Base-by-base conservation (phyloP, 2,113 vertebrate species). In the Pygoscelis antarcticus region DNA sequence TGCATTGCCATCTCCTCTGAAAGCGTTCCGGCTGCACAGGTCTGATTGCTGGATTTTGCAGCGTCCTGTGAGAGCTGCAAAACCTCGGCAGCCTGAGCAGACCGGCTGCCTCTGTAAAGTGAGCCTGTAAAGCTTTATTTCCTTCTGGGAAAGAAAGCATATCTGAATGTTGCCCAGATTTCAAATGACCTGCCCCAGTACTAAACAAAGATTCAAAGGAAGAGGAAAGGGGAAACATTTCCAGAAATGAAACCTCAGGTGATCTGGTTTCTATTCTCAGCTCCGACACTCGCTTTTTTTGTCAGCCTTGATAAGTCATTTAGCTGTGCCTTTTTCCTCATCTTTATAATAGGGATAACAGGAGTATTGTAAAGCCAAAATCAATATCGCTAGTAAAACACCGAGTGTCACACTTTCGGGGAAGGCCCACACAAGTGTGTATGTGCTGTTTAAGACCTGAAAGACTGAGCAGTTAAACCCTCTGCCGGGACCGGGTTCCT, bases 31-130 rank as follows among this genome's bases (percentile, higher is more conserved):
- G 80, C 76, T 91, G 87, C 68, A 75, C 83, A 60, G 49, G 79
- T 91, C 94, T 94, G 90, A 95, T 95, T 97, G 79, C 75, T 97
- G 92, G 90, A 92, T 94, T 97, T 95, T 47, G 84, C 65, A 9
- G 71, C 0, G 13, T 96, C 96, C 96, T 97, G 69, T 44, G 97
- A 97, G 97, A 96, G 90, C 95, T 77, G 96, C 92, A 96, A 97
- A 97, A 70, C 77, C 85, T 88, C 68, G 2, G 81, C 88, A 90
- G 78, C n/a, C 89, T 6, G 4, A 85, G 81, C 1, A 2, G 32
- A 22, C 60, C 42, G 84, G 84, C 91, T 95, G 76, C 83, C 96
- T 93, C 65, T 95, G 89, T 22, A 93, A 83, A 97, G 90, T 34
- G 90, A 95, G 54, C 82, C 83, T 95, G 86, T 25, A 97, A 97